Evolutionary conservation across 1,140 invertebrate species (phyloP).

Genomic region (Pectinophora gossypiella): DNA sequence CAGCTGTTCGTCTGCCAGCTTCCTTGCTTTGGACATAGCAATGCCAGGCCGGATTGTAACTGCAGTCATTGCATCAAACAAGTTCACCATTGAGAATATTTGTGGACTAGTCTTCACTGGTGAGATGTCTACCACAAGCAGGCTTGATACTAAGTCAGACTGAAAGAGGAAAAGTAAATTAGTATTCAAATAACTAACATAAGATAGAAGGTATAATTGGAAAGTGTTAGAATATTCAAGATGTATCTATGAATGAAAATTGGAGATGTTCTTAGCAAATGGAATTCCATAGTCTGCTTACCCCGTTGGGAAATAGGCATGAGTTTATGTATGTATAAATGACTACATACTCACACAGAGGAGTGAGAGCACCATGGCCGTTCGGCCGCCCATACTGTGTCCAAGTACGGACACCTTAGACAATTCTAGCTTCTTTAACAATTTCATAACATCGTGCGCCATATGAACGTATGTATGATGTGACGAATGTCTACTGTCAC

Average conservation of each 20-base stretch:
- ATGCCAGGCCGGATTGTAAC: slow-evolving; percentile 76
- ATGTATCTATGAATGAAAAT: no score
- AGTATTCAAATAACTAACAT: no score
- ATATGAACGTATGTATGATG: slow-evolving; percentile 85
- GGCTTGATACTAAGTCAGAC: slow-evolving; percentile 85
- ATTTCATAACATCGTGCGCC: slow-evolving; percentile 83
- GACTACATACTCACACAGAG: slow-evolving; percentile 76
- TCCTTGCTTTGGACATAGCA: slow-evolving; percentile 81
- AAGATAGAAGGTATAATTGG: no score
- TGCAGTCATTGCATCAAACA: slow-evolving; percentile 81
- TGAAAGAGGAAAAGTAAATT: slow-evolving; percentile 61
- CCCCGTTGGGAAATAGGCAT: not conserved
- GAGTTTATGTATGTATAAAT: not conserved
- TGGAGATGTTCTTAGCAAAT: no score
- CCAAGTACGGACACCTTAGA: slow-evolving; percentile 85
- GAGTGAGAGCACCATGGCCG: slow-evolving; percentile 90
- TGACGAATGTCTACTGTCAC: slow-evolving; percentile 88
- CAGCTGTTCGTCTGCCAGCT: slow-evolving; percentile 74
- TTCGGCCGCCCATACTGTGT: slow-evolving; percentile 93
- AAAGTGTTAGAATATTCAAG: no score
- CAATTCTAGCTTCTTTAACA: slow-evolving; percentile 81
- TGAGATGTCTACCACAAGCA: slow-evolving; percentile 91
- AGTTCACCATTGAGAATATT: slow-evolving; percentile 77
- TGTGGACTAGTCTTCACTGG: slow-evolving; percentile 81
- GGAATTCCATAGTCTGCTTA: no score